Evolutionary conservation across 2,888 invertebrate genomes (phyloP).

Genomic region (Julus scandinavius): DNA sequence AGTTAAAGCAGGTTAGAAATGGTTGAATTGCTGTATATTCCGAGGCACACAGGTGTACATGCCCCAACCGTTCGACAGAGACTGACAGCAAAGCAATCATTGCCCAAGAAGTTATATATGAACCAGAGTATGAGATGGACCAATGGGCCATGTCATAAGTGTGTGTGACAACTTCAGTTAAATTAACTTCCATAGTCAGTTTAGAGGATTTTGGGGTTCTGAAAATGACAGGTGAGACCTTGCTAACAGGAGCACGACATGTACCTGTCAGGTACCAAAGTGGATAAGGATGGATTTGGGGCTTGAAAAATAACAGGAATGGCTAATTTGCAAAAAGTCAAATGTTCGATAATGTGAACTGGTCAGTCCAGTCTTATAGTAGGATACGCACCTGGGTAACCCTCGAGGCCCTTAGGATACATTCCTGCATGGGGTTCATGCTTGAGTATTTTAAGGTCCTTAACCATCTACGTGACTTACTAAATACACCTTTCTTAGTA

Average conservation of each 20-base stretch:
- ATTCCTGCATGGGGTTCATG: neutral
- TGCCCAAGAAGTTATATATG: too few species aligned
- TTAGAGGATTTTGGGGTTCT: neutral
- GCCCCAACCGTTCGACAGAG: neutral
- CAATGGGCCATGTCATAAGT: neutral
- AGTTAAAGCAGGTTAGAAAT: too few species aligned
- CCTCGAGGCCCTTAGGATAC: neutral
- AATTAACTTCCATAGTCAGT: neutral
- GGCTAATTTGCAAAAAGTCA: neutral
- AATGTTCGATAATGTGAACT: neutral
- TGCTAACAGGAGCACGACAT: neutral
- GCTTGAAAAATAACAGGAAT: neutral
- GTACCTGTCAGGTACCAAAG: slow-evolving; percentile 16
- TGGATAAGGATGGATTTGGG: slow-evolving; percentile 4
- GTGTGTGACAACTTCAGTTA: neutral
- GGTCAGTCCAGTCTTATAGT: neutral
- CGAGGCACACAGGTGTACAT: neutral
- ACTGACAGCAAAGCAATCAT: too few species aligned
- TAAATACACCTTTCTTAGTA: neutral
- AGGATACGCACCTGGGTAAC: neutral
- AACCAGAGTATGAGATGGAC: neutral
- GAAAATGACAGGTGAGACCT: neutral
- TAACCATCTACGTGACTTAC: neutral
- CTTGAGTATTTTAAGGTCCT: neutral
- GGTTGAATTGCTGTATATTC: neutral